A percentile compares a stretch with the other conserved stretches of the same genome.
Conservation (phyloP, 2,113 vertebrate species). For the Neodon shergylaensis region DNA sequence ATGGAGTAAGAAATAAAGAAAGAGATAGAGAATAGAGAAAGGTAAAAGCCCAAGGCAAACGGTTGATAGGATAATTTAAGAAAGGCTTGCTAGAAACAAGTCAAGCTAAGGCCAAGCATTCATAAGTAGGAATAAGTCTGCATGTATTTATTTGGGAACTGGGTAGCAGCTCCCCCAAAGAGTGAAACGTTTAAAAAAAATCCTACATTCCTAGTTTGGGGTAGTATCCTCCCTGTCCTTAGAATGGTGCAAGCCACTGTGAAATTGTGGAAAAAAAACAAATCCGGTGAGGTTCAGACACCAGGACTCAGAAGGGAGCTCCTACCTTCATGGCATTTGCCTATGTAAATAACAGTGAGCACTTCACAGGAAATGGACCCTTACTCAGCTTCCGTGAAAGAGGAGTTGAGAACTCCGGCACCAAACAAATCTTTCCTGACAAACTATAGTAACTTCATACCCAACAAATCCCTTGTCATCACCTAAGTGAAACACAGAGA, state of each 20-base stretch:
- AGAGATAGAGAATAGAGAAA: no score
- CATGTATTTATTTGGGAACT: no score
- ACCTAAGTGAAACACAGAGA: conserved; percentile 11
- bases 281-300: not conserved
- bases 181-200: no score
- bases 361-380: not conserved
- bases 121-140: no score
- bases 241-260: not conserved
- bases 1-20: no score
- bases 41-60: no score
- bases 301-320: not conserved
- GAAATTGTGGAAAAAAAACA: not conserved
- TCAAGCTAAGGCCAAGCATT: no score
- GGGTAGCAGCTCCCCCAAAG: no score
- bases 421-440: not conserved
- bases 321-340: conserved; percentile 9
- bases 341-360: fast-evolving
- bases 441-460: not conserved
- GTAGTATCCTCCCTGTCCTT: not conserved
- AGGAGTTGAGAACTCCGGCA: not conserved
- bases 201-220: not conserved
- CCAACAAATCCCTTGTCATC: not conserved
- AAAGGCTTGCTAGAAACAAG: no score
- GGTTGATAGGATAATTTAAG: no score
- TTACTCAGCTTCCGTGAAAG: not conserved